phyloP scores from a whole-genome alignment of 2,797 vertebrate species.

The Argyrosomus regius region DNA sequence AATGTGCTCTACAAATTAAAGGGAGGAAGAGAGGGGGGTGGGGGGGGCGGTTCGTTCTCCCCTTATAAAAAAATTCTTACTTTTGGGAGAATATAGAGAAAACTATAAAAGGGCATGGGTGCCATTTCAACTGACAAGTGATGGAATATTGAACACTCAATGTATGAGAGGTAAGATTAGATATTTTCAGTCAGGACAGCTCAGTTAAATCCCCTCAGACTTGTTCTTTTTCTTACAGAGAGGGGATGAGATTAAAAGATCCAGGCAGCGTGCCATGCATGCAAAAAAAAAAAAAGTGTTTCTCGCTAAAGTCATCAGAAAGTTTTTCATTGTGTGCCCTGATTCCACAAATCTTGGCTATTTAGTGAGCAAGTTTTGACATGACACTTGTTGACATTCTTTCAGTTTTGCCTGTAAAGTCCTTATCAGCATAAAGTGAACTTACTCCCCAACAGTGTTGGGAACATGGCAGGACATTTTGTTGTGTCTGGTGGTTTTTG shows the following conservation, averaged over 20 bases:
- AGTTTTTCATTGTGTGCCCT: neutral
- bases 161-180: slow-evolving; percentile 6
- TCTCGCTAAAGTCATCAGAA: slow-evolving; percentile 36
- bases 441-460: slow-evolving; percentile 8
- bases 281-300: slow-evolving; percentile 23
- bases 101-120: neutral
- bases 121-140: slow-evolving; percentile 1
- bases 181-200: slow-evolving; percentile 31
- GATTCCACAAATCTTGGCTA: slow-evolving; percentile 20
- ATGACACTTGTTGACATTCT: slow-evolving; percentile 73
- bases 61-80: neutral
- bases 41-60: neutral
- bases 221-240: neutral
- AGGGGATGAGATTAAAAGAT: slow-evolving; percentile 17
- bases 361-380: slow-evolving; percentile 58
- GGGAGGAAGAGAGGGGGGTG: too few relatives aligned
- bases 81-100: neutral
- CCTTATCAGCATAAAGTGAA: slow-evolving; percentile 46
- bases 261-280: slow-evolving; percentile 25
- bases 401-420: slow-evolving; percentile 20
- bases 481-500: slow-evolving; percentile 70
- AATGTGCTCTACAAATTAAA: too few relatives aligned
- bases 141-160: neutral
- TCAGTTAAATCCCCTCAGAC: slow-evolving; percentile 34
- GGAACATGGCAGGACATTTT: slow-evolving; percentile 31